Evolutionary conservation across 2,888 invertebrate genomes (phyloP).

Genomic region (Dicranocentrus wangi): DNA sequence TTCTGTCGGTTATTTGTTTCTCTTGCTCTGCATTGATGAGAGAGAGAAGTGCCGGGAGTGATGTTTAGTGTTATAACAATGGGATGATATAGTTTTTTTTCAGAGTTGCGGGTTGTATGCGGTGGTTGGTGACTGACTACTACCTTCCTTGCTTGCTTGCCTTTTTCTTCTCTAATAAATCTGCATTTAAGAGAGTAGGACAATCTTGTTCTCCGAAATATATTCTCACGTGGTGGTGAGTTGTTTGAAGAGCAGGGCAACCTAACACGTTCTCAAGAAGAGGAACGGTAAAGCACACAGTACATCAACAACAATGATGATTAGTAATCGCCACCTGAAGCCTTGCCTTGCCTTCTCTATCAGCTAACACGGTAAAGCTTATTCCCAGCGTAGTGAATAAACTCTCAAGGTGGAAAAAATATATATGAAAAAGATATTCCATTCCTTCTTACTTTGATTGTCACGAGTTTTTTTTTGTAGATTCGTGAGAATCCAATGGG

Average conservation of each 20-base stretch:
- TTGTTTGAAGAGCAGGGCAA: not conserved
- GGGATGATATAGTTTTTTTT: too few relatives aligned
- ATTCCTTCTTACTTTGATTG: slow-evolving; percentile 21
- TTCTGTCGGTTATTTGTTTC: too few relatives aligned
- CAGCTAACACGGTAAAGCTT: not conserved
- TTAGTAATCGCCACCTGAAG: slow-evolving; percentile 2
- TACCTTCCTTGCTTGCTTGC: slow-evolving; percentile 22
- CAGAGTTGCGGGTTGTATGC: too few relatives aligned
- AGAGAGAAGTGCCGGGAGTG: too few relatives aligned
- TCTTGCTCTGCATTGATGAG: too few relatives aligned
- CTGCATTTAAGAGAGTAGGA: too few relatives aligned
- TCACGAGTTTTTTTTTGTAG: slow-evolving; percentile 38
- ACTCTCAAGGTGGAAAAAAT: slow-evolving; percentile 25
- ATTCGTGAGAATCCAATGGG: slow-evolving; percentile 36
- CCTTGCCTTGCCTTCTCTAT: slow-evolving; percentile 20
- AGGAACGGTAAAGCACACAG: slow-evolving; percentile 13
- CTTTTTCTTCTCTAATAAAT: slow-evolving; percentile 5
- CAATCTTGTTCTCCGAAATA: too few relatives aligned
- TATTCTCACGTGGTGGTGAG: not conserved
- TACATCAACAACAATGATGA: not conserved
- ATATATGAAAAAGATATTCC: too few relatives aligned
- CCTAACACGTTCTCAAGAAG: too few relatives aligned
- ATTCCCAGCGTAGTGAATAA: slow-evolving; percentile 1
- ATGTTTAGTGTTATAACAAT: not conserved
- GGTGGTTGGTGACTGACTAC: not conserved